Conservation (phyloP, 1,140 invertebrate species). For the Drosophila melanogaster region DNA sequence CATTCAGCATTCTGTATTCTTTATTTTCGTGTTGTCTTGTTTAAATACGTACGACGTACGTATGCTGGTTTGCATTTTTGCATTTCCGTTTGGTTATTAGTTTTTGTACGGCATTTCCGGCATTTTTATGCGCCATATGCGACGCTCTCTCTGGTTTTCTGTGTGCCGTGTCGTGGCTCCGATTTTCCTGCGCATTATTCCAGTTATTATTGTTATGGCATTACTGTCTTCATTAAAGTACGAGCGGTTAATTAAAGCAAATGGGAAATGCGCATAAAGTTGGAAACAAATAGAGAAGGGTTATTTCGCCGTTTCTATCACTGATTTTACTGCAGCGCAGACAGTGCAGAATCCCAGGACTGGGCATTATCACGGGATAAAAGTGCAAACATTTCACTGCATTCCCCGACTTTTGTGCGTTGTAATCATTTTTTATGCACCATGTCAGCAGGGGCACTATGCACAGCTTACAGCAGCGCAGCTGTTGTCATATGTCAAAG, state of each 20-base stretch:
- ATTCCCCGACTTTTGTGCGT: slow-evolving; percentile 9
- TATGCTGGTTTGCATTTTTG: slow-evolving; percentile 51
- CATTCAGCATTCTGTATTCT: not conserved
- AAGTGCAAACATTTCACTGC: slow-evolving; percentile 31
- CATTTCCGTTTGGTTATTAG: slow-evolving; percentile 80
- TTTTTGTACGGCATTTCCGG: slow-evolving; percentile 71
- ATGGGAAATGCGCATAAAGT: slow-evolving; percentile 21
- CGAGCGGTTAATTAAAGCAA: slow-evolving; percentile 70
- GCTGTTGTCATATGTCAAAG: slow-evolving; percentile 62
- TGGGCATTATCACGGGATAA: slow-evolving; percentile 10
- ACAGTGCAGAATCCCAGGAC: not conserved
- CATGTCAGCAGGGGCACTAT: slow-evolving; percentile 14
- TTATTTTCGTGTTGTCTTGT: not conserved
- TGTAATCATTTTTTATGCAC: slow-evolving; percentile 49
- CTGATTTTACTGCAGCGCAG: not conserved
- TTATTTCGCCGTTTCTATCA: not conserved
- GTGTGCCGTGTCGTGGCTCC: slow-evolving; percentile 30
- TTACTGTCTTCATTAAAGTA: slow-evolving; percentile 76
- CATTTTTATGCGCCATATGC: slow-evolving; percentile 61
- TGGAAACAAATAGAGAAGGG: slow-evolving; percentile 3
- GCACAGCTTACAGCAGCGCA: slow-evolving; percentile 34
- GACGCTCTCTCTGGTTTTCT: slow-evolving; percentile 10
- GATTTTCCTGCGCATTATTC: slow-evolving; percentile 17
- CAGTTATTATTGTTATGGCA: slow-evolving; percentile 46
- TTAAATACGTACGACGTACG: slow-evolving; percentile 8